Conservation (phyloP, 1,140 invertebrate species). For the Drosophila nigrodunni region DNA sequence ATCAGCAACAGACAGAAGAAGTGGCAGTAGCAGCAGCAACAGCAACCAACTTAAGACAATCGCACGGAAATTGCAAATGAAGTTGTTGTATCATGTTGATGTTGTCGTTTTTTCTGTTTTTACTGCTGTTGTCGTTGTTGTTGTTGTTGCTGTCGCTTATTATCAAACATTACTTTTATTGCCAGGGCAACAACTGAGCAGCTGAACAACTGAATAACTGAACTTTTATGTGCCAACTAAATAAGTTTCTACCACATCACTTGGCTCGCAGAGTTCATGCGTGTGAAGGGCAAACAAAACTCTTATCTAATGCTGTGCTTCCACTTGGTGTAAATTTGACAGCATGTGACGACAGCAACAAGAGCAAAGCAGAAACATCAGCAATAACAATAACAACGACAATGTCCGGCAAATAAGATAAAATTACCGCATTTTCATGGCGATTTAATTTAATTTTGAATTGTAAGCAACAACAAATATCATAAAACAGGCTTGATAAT, state of each 20-base stretch:
- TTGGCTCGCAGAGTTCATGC: conserved; percentile 55
- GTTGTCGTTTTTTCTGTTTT: conserved; percentile 18
- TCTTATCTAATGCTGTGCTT: conserved; percentile 55
- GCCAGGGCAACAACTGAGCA: conserved; percentile 24
- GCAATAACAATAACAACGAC: conserved; percentile 34
- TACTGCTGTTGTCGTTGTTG: conserved; percentile 28
- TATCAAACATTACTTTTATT: conserved; percentile 54
- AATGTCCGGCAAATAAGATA: conserved; percentile 25
- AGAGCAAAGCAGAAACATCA: conserved; percentile 6
- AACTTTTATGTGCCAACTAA: conserved; percentile 47
- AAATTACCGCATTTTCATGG: conserved; percentile 72
- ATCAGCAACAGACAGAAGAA: conserved; percentile 47
- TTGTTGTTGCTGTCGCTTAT: conserved; percentile 45
- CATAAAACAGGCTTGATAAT: conserved; percentile 44
- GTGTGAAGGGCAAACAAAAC: conserved; percentile 72
- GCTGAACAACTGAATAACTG: conserved; percentile 33
- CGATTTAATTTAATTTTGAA: conserved; percentile 69
- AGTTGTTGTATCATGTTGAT: conserved; percentile 60
- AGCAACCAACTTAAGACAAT: conserved; percentile 63
- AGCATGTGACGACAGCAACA: conserved; percentile 18
- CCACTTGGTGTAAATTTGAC: conserved; percentile 38
- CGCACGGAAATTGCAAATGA: conserved; percentile 78
- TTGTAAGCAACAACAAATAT: conserved; percentile 47
- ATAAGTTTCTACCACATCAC: conserved; percentile 40
- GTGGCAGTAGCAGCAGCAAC: conserved; percentile 27